Percentiles rank a stretch among this genome's conserved stretches.
Evolutionary conservation across 2,113 vertebrate species (phyloP).

Genomic region (Pseudolaguvia tuberculata): DNA sequence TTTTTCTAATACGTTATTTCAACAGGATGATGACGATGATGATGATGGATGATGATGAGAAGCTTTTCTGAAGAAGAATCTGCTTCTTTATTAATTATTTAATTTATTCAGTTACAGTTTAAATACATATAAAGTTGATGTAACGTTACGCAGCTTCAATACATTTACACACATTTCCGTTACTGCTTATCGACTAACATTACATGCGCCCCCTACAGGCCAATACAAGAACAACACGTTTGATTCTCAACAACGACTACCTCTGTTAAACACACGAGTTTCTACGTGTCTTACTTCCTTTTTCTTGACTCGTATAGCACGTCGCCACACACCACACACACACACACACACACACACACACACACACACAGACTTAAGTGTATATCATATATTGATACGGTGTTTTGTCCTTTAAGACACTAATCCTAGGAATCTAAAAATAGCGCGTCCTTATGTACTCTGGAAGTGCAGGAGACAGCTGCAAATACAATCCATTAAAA

Average conservation of each 20-base stretch:
- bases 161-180: no score
- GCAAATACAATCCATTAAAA: no score
- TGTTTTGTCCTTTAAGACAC: not conserved
- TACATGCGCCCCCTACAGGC: no score
- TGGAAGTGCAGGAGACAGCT: not conserved
- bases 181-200: no score
- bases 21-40: no score
- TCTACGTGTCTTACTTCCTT: not conserved
- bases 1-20: no score
- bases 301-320: not conserved
- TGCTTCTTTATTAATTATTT: no score
- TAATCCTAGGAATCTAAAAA: slow-evolving; percentile 39
- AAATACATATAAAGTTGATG: no score
- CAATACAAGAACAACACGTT: not conserved
- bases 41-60: no score
- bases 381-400: not conserved
- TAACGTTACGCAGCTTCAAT: no score
- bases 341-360: not conserved
- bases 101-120: no score
- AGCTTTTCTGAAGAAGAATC: no score
- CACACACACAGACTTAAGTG: not conserved
- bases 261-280: not conserved
- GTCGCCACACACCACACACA: not conserved
- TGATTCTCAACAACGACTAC: not conserved
- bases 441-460: slow-evolving; percentile 24